phyloP scores from a whole-genome alignment of 2,888 invertebrate species.

The Sisyra terminalis region DNA sequence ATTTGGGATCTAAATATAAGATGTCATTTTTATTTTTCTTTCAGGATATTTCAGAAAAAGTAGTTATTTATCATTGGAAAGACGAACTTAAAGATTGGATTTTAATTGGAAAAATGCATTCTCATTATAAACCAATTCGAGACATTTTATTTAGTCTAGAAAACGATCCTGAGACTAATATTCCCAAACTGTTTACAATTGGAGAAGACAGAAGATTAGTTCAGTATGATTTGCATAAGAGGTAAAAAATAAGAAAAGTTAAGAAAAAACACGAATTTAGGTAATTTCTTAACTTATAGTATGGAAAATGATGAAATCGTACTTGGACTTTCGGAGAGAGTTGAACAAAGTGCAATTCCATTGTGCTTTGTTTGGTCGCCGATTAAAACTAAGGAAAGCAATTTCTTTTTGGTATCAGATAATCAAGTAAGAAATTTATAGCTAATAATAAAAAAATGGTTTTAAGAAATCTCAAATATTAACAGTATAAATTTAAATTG shows the following conservation, averaged over 20 bases:
- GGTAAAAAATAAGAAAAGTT: slow-evolving; percentile 18
- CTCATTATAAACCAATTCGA: slow-evolving; percentile 39
- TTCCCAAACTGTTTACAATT: slow-evolving; percentile 36
- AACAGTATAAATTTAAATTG: slow-evolving; percentile 51
- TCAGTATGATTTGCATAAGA: slow-evolving; percentile 36
- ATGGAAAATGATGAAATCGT: slow-evolving; percentile 23
- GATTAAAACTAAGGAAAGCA: slow-evolving; percentile 19
- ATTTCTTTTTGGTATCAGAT: slow-evolving; percentile 39
- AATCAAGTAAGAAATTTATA: slow-evolving; percentile 31
- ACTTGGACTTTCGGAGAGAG: slow-evolving; percentile 31
- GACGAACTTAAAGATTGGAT: slow-evolving; percentile 24
- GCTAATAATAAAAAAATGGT: background rate
- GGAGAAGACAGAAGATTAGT: slow-evolving; percentile 40
- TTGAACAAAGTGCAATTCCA: slow-evolving; percentile 47
- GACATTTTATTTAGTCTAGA: slow-evolving; percentile 35
- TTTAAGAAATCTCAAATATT: slow-evolving; percentile 11
- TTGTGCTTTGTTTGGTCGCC: slow-evolving; percentile 33
- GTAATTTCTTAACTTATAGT: slow-evolving; percentile 1
- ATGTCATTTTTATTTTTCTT: too few relatives aligned
- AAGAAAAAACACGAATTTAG: slow-evolving; percentile 10
- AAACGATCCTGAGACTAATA: slow-evolving; percentile 19
- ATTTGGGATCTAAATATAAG: too few relatives aligned
- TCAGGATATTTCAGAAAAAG: too few relatives aligned
- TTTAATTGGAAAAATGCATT: slow-evolving; percentile 40
- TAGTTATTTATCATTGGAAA: too few relatives aligned